These are phyloP conservation scores for Syngnathus acus DNA, from an alignment of 2,797 vertebrate genomes.

Conservation along the genomic window DNA sequence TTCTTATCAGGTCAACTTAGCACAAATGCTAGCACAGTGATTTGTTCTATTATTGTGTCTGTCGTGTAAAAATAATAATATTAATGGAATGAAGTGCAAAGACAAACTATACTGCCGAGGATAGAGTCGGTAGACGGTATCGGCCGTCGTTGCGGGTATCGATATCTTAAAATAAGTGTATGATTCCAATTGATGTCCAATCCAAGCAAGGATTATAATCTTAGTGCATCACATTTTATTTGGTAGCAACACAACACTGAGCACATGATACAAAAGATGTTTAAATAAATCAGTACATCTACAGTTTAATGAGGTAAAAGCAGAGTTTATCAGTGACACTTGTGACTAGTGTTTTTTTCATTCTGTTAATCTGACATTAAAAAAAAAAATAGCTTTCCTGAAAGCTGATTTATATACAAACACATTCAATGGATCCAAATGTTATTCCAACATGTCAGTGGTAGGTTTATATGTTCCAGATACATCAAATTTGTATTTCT, in stretches of 20 bases:
- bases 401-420: constrained; percentile 23
- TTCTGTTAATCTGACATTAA: constrained; percentile 30
- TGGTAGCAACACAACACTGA: constrained; percentile 52
- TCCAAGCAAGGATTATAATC: constrained; percentile 36
- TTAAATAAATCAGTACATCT: constrained; percentile 68
- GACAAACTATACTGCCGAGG: too few species aligned
- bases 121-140: too few species aligned
- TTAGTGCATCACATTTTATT: constrained; percentile 60
- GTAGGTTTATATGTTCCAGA: constrained; percentile 53
- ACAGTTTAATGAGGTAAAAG: constrained; percentile 63
- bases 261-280: constrained; percentile 60
- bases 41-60: too few species aligned
- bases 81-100: too few species aligned
- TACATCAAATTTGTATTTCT: constrained; percentile 26
- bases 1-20: too few species aligned
- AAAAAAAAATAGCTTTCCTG: constrained; percentile 9
- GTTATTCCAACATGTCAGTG: constrained; percentile 33
- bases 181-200: not conserved
- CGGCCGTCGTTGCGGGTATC: too few species aligned
- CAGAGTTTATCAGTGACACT: constrained; percentile 53
- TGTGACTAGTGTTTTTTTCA: constrained; percentile 51
- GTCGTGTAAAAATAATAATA: too few species aligned
- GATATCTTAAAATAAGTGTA: not conserved
- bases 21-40: too few species aligned
- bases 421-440: not conserved